These are phyloP conservation scores for Agrotis puta DNA, from an alignment of 2,888 invertebrate genomes.

Conservation along the genomic window DNA sequence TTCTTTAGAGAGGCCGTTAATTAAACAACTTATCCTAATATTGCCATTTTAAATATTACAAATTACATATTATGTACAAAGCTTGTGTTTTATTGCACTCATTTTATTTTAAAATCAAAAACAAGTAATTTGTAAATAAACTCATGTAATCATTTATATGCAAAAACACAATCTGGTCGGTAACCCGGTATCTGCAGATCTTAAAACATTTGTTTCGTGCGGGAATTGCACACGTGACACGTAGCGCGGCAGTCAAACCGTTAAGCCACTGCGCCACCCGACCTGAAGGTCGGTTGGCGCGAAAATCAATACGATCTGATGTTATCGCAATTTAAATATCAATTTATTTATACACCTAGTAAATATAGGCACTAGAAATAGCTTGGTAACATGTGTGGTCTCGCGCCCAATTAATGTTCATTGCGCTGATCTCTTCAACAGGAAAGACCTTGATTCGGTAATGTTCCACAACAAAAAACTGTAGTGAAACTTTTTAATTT, in stretches of 20 bases:
- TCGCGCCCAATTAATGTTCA: conserved; percentile 45
- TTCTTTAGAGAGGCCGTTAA: neutral
- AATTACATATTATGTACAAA: conserved; percentile 4
- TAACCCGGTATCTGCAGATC: no score
- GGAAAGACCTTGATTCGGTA: conserved; percentile 41
- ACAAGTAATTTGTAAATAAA: neutral
- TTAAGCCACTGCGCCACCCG: no score
- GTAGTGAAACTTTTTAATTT: neutral
- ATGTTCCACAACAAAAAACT: conserved; percentile 7
- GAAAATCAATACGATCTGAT: no score
- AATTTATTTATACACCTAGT: neutral
- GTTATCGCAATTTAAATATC: no score
- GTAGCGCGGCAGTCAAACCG: no score
- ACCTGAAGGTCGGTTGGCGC: no score
- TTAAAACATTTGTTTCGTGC: no score
- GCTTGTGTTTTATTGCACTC: conserved; percentile 16
- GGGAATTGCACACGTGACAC: no score
- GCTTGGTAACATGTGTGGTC: conserved; percentile 6
- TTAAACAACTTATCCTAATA: conserved; percentile 14
- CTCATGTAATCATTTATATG: no score
- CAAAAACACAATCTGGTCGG: no score
- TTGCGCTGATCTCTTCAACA: conserved; percentile 43
- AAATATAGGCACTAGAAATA: neutral
- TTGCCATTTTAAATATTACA: conserved; percentile 37
- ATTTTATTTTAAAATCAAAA: neutral